These are phyloP conservation scores for Diacarnus erythraeanus DNA, from an alignment of 37 sponge, comb jelly and placozoan species.

Conservation along the genomic window DNA sequence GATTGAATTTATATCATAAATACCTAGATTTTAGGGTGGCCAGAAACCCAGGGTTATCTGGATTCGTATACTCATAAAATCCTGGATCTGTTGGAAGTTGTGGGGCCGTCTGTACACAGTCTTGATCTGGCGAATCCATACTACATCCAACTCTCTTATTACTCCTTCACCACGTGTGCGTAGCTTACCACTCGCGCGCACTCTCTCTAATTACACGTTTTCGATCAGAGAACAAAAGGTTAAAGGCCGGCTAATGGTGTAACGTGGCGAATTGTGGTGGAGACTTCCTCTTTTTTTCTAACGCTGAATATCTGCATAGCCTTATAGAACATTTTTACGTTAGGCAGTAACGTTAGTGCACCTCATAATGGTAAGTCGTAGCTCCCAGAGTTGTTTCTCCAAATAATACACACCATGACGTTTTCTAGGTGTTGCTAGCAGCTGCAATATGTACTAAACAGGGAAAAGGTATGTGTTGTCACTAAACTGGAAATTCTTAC, in stretches of 20 bases:
- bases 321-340: too few relatives aligned
- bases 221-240: too few relatives aligned
- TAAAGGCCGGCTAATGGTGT: too few relatives aligned
- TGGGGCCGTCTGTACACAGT: too few relatives aligned
- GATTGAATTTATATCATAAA: neutral
- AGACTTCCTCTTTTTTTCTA: too few relatives aligned
- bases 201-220: too few relatives aligned
- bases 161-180: too few relatives aligned
- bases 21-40: neutral
- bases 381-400: neutral
- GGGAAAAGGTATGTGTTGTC: conserved; percentile 82
- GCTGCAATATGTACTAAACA: conserved; percentile 96
- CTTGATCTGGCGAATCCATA: too few relatives aligned
- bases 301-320: too few relatives aligned
- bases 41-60: conserved; percentile 7
- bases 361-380: conserved; percentile 14
- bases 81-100: neutral
- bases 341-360: neutral
- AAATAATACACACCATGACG: conserved; percentile 8
- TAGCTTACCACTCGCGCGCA: too few relatives aligned
- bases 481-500: neutral
- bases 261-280: too few relatives aligned
- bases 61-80: neutral
- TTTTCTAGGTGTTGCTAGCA: conserved; percentile 65
- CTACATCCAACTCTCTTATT: too few relatives aligned